Conservation (phyloP, 2,797 vertebrate genomes). For the Dicrostonyx torquatus region DNA sequence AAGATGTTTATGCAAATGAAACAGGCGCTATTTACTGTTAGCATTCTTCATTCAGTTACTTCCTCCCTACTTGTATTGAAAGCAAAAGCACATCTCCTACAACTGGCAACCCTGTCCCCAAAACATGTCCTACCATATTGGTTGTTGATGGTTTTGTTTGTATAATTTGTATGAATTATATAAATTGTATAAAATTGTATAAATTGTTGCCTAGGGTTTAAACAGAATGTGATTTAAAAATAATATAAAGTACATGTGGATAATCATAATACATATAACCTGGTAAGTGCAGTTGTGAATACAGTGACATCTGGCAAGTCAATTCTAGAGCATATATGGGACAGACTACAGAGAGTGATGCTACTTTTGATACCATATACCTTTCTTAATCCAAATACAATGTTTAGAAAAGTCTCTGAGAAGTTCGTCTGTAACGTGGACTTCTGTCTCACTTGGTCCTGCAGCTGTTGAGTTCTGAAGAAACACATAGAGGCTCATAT, state of each 20-base stretch:
- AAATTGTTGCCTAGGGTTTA: constrained; percentile 63
- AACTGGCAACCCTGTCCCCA: neutral
- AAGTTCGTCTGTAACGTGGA: no score
- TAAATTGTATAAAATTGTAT: no score
- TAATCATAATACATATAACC: constrained; percentile 40
- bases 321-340: constrained; percentile 51
- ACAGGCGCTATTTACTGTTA: neutral
- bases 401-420: neutral
- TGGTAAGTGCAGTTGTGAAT: constrained; percentile 51
- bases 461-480: no score
- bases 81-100: neutral
- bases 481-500: no score
- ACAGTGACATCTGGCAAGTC: constrained; percentile 59
- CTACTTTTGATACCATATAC: constrained; percentile 50
- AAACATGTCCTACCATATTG: neutral
- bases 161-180: no score
- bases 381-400: neutral
- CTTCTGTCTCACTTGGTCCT: no score
- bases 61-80: neutral
- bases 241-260: constrained; percentile 62
- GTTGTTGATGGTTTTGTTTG: constrained; percentile 1
- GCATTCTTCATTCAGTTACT: neutral
- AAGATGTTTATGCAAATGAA: neutral
- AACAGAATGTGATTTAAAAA: constrained; percentile 34
- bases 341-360: constrained; percentile 58